Base-by-base conservation (phyloP, 2,113 vertebrate species). In the Dascyllus trimaculatus region DNA sequence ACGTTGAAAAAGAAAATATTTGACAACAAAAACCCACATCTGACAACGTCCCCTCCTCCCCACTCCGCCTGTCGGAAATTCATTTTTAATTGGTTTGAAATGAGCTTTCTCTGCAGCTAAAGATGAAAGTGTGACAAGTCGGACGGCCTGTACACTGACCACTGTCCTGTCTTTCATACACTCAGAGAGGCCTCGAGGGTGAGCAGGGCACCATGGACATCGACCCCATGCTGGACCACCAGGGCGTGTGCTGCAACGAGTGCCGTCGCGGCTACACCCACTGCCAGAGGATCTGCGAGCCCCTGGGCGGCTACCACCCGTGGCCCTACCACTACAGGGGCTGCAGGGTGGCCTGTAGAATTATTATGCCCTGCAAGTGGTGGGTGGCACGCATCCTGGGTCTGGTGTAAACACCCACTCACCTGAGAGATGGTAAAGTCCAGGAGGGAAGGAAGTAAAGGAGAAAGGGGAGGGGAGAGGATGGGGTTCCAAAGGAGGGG, bases 351-450 rank as follows among this genome's bases (percentile, higher is more conserved):
- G 96, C 91, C 72, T 98, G 97, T 70, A 90, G 96, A 1, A 86
- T 97, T 4, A 93, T 98, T 90, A 98, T 98, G 97, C 97, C 97
- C 18, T 98, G 96, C 87, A 96, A 94, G 85, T 98, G 97, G 97
- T 98, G 97, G 97, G 95, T 96, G 3, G 97, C 96, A 9, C 96
- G 97, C 4, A 97, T 97, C 81, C 61, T 98, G 91, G 96, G 97
- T 0, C 86, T 97, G 0, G 95, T 98, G 76, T 98, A 94, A 71
- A 79, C 4, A 7, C 38, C 13, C n/a, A 17, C 11, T 13, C 24
- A 57, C 25, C 35, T 57, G 18, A 52, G 40, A 51, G 40, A 21
- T 48, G 43, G 59, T 35, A 11, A 26, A 76, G 35, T 21, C 35
- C n/a, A 48, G 22, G 19, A 53, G 17, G 32, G 29, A 49, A n/a